Evolutionary conservation across 92 coral and sea anemone species (phyloP).

Genomic region (Ricordea florida): DNA sequence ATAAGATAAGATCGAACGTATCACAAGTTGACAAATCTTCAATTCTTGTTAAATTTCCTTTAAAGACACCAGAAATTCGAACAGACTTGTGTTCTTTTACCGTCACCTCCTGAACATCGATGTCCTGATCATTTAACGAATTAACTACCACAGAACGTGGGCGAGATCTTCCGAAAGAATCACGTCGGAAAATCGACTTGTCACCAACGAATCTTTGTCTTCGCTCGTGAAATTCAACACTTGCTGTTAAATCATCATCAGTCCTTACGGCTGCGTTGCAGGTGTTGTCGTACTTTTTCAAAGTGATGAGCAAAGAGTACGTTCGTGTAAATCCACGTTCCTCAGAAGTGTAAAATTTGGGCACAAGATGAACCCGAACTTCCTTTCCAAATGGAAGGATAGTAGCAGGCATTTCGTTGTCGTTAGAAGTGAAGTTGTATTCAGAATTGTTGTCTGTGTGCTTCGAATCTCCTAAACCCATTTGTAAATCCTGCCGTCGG

Average conservation of each 20-base stretch:
- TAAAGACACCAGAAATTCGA: slow-evolving; percentile 53
- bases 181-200: neutral
- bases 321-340: slow-evolving; percentile 56
- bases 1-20: slow-evolving; percentile 75
- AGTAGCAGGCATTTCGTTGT: slow-evolving; percentile 40
- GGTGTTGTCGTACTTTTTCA: neutral
- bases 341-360: slow-evolving; percentile 82
- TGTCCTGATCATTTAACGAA: slow-evolving; percentile 30
- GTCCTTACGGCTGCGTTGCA: neutral
- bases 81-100: slow-evolving; percentile 51
- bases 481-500: neutral
- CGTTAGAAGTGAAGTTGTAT: neutral
- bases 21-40: slow-evolving; percentile 37
- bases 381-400: slow-evolving; percentile 56
- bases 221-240: slow-evolving; percentile 53
- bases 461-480: slow-evolving; percentile 15
- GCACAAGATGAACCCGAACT: slow-evolving; percentile 76
- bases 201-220: neutral
- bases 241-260: slow-evolving; percentile 14
- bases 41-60: neutral
- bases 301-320: slow-evolving; percentile 49
- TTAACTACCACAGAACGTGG: slow-evolving; percentile 25
- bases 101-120: slow-evolving; percentile 51
- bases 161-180: too few species aligned
- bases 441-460: neutral